Conservation (phyloP, 2,797 vertebrate genomes). For the Cyprinella venusta region DNA sequence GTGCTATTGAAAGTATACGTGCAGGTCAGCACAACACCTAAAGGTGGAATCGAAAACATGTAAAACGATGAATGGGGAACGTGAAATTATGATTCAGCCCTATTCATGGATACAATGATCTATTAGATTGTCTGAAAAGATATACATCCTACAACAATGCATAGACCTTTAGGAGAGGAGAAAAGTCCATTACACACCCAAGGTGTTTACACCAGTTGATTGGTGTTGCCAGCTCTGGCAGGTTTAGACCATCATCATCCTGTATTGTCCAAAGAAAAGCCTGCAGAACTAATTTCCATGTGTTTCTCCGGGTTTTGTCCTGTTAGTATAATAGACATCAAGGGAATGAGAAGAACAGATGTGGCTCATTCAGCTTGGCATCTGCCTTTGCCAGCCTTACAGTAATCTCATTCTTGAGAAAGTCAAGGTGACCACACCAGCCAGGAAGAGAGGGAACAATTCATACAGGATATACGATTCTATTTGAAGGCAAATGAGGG, state of each 20-base stretch:
- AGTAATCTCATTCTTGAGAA: constrained; percentile 31
- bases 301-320: constrained; percentile 73
- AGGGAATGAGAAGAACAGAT: constrained; percentile 78
- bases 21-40: neutral
- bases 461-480: constrained; percentile 48
- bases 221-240: constrained; percentile 28
- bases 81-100: constrained; percentile 25
- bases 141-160: constrained; percentile 47
- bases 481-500: constrained; percentile 51
- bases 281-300: constrained; percentile 65
- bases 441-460: constrained; percentile 55
- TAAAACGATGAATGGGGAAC: constrained; percentile 2
- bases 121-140: constrained; percentile 20
- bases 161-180: constrained; percentile 37
- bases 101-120: constrained; percentile 28
- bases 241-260: constrained; percentile 50
- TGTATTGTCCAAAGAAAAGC: constrained; percentile 63
- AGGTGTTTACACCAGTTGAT: constrained; percentile 20
- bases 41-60: neutral
- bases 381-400: constrained; percentile 44
- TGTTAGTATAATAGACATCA: constrained; percentile 60
- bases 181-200: constrained; percentile 15
- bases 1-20: constrained; percentile 1
- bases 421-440: constrained; percentile 39
- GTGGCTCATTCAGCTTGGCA: constrained; percentile 63